A percentile compares a stretch with the other conserved stretches of the same genome.
Evolutionary conservation across 2,888 invertebrate genomes (phyloP).

Genomic region (Cylindroiulus punctatus): DNA sequence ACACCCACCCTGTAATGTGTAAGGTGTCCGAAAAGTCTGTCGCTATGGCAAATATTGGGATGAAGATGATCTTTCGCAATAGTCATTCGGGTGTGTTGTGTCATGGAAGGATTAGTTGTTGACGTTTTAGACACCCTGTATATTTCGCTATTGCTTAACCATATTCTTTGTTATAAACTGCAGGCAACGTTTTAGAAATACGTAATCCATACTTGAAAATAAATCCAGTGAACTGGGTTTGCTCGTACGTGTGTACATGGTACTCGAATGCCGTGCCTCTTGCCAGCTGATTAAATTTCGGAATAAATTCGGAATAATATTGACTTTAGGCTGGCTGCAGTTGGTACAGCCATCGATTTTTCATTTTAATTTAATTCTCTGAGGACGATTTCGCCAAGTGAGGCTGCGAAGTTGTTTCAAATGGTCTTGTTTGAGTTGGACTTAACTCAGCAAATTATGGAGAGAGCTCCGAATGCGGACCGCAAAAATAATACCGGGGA

Average conservation of each 20-base stretch:
- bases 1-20: too few species aligned
- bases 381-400: neutral
- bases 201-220: conserved; percentile 20
- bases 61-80: too few species aligned
- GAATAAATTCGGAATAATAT: conserved; percentile 37
- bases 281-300: conserved; percentile 26
- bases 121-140: too few species aligned
- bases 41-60: too few species aligned
- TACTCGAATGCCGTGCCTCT: neutral
- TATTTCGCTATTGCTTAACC: neutral
- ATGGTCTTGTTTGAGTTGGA: neutral
- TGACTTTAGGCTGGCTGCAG: conserved; percentile 5
- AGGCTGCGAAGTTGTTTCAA: neutral
- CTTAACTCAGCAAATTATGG: conserved; percentile 9
- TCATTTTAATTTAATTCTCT: neutral
- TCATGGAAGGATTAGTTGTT: too few species aligned
- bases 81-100: too few species aligned
- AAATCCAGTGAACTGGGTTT: neutral
- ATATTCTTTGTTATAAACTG: neutral
- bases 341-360: neutral
- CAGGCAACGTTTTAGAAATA: neutral
- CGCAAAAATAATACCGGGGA: neutral
- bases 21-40: too few species aligned
- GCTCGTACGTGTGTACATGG: neutral
- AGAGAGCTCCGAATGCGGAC: neutral